Evolutionary conservation across 1,140 invertebrate species (phyloP).

Genomic region (Drosophila nannoptera): DNA sequence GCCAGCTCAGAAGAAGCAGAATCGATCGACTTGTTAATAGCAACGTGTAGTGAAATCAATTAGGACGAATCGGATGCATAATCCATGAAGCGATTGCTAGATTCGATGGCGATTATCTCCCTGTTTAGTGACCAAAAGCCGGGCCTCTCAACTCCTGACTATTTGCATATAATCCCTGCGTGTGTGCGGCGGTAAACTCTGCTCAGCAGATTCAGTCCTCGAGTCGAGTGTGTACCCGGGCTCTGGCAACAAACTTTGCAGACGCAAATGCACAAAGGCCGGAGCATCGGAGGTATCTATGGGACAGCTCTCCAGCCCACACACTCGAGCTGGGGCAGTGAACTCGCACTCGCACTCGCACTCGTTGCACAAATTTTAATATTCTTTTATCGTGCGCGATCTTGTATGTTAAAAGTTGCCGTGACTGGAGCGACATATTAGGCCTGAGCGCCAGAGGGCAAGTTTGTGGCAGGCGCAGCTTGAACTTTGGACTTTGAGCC

Average conservation of each 20-base stretch:
- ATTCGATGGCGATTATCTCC: no score
- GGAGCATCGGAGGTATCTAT: constrained; percentile 23
- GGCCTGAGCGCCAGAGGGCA: constrained; percentile 36
- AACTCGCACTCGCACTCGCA: constrained; percentile 43
- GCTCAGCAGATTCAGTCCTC: constrained; percentile 19
- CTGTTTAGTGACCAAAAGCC: no score
- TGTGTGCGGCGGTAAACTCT: no score
- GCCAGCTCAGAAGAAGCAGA: no score
- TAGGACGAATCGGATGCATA: no score
- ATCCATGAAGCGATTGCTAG: no score
- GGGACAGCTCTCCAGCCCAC: constrained; percentile 5
- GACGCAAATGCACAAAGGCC: constrained; percentile 28
- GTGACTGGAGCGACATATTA: constrained; percentile 1
- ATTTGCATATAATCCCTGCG: no score
- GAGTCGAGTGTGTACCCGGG: constrained; percentile 35
- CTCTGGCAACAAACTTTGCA: constrained; percentile 58
- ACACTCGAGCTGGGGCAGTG: constrained; percentile 57
- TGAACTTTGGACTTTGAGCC: constrained; percentile 55
- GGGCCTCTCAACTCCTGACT: no score
- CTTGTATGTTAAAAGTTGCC: constrained; percentile 21
- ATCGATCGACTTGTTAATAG: no score
- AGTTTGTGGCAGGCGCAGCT: constrained; percentile 61
- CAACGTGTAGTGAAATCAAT: no score
- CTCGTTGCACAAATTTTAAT: constrained; percentile 74
- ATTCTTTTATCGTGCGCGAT: constrained; percentile 63